Evolutionary conservation across 2,797 vertebrate genomes (phyloP).

Genomic region (Allobates femoralis): DNA sequence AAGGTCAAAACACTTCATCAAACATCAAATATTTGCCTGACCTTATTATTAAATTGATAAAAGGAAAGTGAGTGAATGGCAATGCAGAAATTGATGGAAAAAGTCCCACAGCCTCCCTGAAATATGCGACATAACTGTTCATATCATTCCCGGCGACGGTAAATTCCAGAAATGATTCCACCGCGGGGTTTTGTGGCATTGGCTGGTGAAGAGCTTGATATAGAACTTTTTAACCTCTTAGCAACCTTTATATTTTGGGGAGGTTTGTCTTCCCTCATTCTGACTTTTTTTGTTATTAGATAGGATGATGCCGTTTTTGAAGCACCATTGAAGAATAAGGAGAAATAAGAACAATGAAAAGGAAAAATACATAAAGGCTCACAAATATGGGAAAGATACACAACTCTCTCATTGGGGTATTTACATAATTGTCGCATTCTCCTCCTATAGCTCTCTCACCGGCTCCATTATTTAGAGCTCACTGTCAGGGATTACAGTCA

Average conservation of each 20-base stretch:
- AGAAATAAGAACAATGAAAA: no score
- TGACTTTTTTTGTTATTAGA: no score
- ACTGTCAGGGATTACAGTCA: no score
- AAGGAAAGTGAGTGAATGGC: constrained; percentile 16
- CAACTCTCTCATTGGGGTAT: no score
- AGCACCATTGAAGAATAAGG: no score
- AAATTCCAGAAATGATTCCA: background rate
- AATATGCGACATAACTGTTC: background rate
- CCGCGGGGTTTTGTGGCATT: background rate
- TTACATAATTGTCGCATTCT: no score
- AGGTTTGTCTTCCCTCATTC: background rate
- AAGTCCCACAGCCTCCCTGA: background rate
- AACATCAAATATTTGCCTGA: constrained; percentile 55
- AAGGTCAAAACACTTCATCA: constrained; percentile 56
- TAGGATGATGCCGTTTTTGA: no score
- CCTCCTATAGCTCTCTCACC: no score
- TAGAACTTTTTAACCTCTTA: background rate
- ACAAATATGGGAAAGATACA: no score
- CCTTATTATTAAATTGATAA: constrained; percentile 52
- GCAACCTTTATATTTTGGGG: background rate
- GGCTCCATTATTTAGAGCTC: no score
- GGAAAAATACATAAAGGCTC: no score
- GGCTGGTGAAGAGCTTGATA: background rate
- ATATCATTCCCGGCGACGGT: background rate
- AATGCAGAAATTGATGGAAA: background rate